phyloP scores from a whole-genome alignment of 2,797 vertebrate species.

The Taeniopygia guttata region DNA sequence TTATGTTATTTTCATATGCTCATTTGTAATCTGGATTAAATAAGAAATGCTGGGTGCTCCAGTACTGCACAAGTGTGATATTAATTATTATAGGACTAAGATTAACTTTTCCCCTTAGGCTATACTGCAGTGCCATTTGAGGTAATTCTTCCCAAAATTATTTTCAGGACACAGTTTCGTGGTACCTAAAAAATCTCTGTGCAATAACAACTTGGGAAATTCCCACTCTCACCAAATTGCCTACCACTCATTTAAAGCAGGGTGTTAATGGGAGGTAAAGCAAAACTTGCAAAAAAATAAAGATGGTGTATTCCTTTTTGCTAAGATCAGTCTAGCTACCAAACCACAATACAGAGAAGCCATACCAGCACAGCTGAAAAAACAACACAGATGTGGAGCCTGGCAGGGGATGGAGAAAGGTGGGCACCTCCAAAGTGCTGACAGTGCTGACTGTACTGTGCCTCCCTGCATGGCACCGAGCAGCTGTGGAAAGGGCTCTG shows the following conservation, averaged over 20 bases:
- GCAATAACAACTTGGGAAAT: not conserved
- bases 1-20: not conserved
- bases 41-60: not conserved
- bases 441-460: not conserved
- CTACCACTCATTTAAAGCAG: not conserved
- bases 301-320: not conserved
- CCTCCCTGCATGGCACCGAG: accelerated
- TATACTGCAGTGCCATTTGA: not conserved
- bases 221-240: not conserved
- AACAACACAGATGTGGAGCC: not conserved
- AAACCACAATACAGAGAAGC: not conserved
- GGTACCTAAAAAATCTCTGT: not conserved
- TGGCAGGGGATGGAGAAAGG: not conserved
- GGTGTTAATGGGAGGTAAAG: not conserved
- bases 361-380: not conserved
- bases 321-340: not conserved
- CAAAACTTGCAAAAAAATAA: not conserved
- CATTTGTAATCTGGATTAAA: not conserved
- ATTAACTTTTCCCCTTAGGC: not conserved
- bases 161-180: not conserved
- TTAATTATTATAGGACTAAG: not conserved
- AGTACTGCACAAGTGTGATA: not conserved
- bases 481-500: not conserved
- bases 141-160: not conserved
- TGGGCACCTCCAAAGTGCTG: not conserved